Evolutionary conservation across 2,888 invertebrate species (phyloP), one percentile per base, ranked within the genome.

Genomic region (Troides helena): DNA sequence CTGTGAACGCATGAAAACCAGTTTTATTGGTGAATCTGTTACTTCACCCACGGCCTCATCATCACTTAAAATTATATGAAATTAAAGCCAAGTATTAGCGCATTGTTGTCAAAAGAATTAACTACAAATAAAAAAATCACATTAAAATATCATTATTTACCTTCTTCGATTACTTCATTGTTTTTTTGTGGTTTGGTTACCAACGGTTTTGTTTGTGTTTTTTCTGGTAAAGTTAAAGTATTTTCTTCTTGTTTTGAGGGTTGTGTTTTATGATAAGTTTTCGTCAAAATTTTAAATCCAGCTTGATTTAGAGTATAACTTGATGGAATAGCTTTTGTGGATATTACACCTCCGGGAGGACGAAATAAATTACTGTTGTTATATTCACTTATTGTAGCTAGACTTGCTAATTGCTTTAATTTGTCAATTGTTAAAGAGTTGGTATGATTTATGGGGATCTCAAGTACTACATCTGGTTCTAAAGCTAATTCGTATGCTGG

Each of bases 271-370:
- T 94, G 95, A 68, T 93, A 93, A 0, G 94, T 93, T 86, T 95
- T 95, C 0, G 95, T 95, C 68, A 95, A 82, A 73, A 95, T 93
- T 80, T 94, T 94, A 70, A 95, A 93, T 1, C 95, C 95, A 60
- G 95, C 95, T 71, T 94, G 94, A 80, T 95, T 95, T 25, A 94
- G 81, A 0, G 93, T 93, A 75, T 94, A 94, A 77, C 93, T 94
- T 1, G 94, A 93, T 23, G 93, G 94, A 71, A 94, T 93, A 5
- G 94, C 94, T 88, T 94, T 94, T 17, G 94, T 94, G 21, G 94
- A 94, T 78, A 94, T 94, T 25, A 93, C 85, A 66, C 92, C 88
- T 46, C 93, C 93, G 17, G 90, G 89, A 39, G 89, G 78, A 57
- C 88, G 88, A 86, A 91, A 92, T 77, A 91, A 87, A 60, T 92